These are phyloP conservation scores for Aegithalos caudatus DNA, from an alignment of 2,113 vertebrate genomes.

Conservation along the genomic window DNA sequence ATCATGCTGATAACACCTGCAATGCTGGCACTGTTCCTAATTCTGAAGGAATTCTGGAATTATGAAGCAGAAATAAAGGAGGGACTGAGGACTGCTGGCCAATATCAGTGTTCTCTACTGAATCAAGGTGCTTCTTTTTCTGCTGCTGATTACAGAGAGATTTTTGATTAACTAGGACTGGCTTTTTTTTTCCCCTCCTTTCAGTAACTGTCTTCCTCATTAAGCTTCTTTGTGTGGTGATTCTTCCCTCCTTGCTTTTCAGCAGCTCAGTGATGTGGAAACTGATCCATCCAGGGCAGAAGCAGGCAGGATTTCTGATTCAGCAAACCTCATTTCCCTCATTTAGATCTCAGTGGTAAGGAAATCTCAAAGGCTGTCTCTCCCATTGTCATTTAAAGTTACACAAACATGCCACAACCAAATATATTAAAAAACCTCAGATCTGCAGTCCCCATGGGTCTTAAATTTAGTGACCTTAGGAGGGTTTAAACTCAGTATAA, in stretches of 20 bases:
- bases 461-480: background rate
- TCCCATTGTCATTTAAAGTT: background rate
- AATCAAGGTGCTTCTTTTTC: background rate
- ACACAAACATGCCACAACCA: background rate
- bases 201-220: background rate
- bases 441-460: background rate
- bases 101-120: background rate
- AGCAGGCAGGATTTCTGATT: background rate
- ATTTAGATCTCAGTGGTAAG: background rate
- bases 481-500: background rate
- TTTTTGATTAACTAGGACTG: background rate
- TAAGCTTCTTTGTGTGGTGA: background rate
- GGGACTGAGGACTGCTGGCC: background rate
- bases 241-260: background rate
- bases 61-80: background rate
- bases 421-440: background rate
- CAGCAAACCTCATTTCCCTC: background rate
- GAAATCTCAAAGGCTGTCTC: background rate
- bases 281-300: background rate
- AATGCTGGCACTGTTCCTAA: background rate
- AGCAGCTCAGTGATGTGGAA: constrained; percentile 23
- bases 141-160: background rate
- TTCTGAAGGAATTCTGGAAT: background rate
- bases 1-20: background rate
- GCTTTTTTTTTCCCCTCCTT: rapidly evolving